These are phyloP conservation scores for Notolabrus celidotus DNA, from an alignment of 2,797 vertebrate species.

Conservation along the genomic window DNA sequence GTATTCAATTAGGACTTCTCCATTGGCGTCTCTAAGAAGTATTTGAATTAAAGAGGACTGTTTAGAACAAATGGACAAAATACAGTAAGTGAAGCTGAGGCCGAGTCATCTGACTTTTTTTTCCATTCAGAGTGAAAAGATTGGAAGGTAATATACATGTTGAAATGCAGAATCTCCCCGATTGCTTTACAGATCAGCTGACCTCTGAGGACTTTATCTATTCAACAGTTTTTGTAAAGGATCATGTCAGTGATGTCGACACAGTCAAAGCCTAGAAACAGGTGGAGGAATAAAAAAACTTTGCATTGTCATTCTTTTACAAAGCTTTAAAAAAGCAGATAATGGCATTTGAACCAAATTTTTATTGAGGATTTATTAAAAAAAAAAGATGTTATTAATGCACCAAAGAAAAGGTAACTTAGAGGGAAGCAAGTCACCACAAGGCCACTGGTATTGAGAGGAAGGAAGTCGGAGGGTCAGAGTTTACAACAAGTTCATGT, in stretches of 20 bases:
- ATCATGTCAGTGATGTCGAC: too few species aligned
- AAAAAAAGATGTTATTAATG: not conserved
- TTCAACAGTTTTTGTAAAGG: too few species aligned
- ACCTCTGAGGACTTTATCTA: too few species aligned
- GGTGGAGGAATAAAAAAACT: not conserved
- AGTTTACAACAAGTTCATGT: not conserved
- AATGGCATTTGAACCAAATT: not conserved
- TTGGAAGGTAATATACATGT: not conserved
- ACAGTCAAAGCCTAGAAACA: not conserved
- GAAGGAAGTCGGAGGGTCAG: not conserved
- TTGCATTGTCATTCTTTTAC: not conserved
- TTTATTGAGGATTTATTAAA: not conserved
- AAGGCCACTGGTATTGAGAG: slow-evolving; percentile 5
- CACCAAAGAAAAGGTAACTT: not conserved
- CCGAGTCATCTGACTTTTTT: too few species aligned
- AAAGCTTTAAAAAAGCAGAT: not conserved
- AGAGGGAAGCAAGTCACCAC: slow-evolving; percentile 15
- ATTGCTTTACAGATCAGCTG: too few species aligned
- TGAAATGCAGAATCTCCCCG: not conserved
- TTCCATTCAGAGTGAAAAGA: not conserved
- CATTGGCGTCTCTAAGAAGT: too few species aligned
- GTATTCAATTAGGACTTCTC: too few species aligned
- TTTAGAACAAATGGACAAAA: too few species aligned
- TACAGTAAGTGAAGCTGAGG: too few species aligned
- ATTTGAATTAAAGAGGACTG: too few species aligned